These are phyloP conservation scores for Subanguina moxae DNA, from an alignment of 1,140 invertebrate genomes.

Conservation along the genomic window DNA sequence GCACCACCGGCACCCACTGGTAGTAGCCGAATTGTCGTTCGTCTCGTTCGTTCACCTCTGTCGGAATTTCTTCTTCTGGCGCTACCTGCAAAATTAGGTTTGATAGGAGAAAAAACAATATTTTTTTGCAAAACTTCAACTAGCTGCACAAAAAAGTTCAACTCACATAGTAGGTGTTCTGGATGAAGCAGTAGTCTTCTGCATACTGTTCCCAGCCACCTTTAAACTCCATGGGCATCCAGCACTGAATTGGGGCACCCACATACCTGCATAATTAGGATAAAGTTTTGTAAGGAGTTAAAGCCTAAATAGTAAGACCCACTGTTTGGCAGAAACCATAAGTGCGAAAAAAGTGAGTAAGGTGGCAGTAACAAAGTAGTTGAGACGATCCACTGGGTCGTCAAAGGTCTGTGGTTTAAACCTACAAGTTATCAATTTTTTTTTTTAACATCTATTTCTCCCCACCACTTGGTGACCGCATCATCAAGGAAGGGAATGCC, in stretches of 20 bases:
- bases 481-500: constrained; percentile 57
- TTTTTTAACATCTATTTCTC: too few relatives aligned
- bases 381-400: constrained; percentile 52
- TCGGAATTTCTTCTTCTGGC: constrained; percentile 52
- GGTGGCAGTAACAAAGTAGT: constrained; percentile 39
- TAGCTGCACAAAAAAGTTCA: too few relatives aligned
- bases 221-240: constrained; percentile 57
- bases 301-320: constrained; percentile 22
- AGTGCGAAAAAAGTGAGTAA: constrained; percentile 55
- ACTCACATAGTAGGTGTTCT: constrained; percentile 57
- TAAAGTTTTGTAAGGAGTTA: background rate
- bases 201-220: constrained; percentile 58
- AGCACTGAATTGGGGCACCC: constrained; percentile 54
- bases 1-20: constrained; percentile 24
- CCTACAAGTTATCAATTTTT: too few relatives aligned
- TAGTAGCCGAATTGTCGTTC: constrained; percentile 56
- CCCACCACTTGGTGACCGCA: constrained; percentile 38
- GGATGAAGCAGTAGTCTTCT: constrained; percentile 59
- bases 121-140: too few relatives aligned
- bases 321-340: constrained; percentile 58
- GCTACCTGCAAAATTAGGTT: constrained; percentile 14
- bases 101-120: too few relatives aligned
- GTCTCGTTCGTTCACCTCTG: constrained; percentile 48
- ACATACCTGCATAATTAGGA: constrained; percentile 43
- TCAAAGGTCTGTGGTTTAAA: constrained; percentile 58